Conservation (phyloP, 2,888 invertebrate genomes). For the Xestia xanthographa region DNA sequence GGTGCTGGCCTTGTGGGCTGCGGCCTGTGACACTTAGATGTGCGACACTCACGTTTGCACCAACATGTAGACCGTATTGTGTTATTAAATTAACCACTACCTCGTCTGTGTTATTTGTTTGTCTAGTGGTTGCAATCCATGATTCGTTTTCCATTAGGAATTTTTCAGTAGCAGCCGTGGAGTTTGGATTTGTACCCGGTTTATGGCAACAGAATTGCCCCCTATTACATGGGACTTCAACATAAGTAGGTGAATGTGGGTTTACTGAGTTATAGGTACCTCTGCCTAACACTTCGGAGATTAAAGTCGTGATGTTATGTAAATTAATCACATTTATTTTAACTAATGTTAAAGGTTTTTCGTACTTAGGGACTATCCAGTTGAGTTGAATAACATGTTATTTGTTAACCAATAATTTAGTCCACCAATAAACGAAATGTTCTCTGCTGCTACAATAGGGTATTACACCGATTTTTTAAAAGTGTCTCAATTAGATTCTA, state of each 20-base stretch:
- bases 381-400: not conserved
- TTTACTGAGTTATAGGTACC: not conserved
- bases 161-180: no score
- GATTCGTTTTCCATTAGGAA: no score
- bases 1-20: constrained; percentile 64
- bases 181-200: not conserved
- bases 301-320: not conserved
- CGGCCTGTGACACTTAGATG: constrained; percentile 56
- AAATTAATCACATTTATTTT: not conserved
- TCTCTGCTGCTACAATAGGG: not conserved
- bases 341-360: not conserved
- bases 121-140: no score
- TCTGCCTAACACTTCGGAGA: not conserved
- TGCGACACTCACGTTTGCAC: constrained; percentile 43
- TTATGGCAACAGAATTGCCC: not conserved
- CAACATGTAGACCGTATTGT: not conserved
- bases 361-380: not conserved
- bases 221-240: no score
- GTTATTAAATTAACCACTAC: no score
- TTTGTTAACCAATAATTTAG: not conserved
- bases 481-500: no score
- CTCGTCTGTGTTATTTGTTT: no score
- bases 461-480: no score
- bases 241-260: not conserved
- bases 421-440: not conserved